Conservation (phyloP, 2,113 vertebrate genomes). For the Erinaceus europaeus region DNA sequence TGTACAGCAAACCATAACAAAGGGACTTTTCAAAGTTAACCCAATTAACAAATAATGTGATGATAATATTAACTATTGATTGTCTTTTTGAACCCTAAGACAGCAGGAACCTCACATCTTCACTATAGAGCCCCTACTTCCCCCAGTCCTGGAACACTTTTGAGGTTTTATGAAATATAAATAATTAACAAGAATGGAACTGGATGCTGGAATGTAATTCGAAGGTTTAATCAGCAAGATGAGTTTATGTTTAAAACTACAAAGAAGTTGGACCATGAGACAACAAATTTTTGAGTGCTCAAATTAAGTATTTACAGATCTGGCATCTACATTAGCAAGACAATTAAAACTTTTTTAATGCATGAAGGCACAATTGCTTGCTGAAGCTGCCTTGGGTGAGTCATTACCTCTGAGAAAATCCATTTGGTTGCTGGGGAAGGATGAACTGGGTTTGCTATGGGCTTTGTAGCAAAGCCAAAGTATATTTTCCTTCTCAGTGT, state of each 20-base stretch:
- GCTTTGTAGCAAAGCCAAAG: constrained; percentile 41
- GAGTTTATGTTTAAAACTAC: not conserved
- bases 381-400: not conserved
- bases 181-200: constrained; percentile 53
- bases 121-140: no score
- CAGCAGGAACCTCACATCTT: no score
- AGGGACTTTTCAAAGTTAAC: no score
- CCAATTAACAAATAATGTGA: no score
- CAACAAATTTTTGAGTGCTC: not conserved
- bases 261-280: not conserved
- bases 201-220: constrained; percentile 46
- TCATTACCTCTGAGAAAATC: not conserved
- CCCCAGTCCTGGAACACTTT: no score
- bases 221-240: not conserved
- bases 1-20: no score
- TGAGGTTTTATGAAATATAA: constrained; percentile 53
- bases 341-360: not conserved
- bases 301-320: not conserved
- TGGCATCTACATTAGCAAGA: not conserved
- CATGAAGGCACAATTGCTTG: not conserved
- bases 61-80: no score
- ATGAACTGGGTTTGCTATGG: not conserved
- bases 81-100: no score
- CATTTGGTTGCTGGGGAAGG: constrained; percentile 3
- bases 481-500: constrained; percentile 44